Base-by-base conservation (phyloP, 2,797 vertebrate species). In the Dryobates pubescens region DNA sequence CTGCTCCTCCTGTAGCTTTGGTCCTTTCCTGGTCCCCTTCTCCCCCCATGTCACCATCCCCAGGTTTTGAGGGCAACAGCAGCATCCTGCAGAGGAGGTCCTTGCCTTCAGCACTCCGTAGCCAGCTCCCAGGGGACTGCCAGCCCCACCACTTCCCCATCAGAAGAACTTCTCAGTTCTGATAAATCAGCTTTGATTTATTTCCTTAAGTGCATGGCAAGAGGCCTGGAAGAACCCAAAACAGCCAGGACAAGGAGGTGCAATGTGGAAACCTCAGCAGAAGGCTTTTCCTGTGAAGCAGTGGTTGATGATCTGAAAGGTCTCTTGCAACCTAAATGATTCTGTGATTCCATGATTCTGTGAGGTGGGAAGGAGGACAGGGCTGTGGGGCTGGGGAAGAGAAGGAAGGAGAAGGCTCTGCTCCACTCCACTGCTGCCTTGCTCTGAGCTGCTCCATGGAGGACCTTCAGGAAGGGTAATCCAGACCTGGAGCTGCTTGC, bases 41-140 rank as follows among this genome's bases (percentile, higher is more conserved):
- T 56, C 8, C 54, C n/a, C 34, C 32, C 8, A 1, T 12, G 24
- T 16, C 13, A 38, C 23, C 16, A 29, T 54, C 53, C 27, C 53
- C 27, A 54, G 22, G 58, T 23, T 13, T 32, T 24, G 32, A 14
- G 13, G 5, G 36, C 11, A 4, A 36, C n/a, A 59, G n/a, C 9
- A 22, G 14, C 15, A 14, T 32, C 71, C 49, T 5, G 2, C n/a
- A 27, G 53, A 47, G 53, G 18, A 45, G n/a, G 29, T 47, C 57
- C 57, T 23, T 17, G 26, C 17, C 30, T n/a, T 18, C 56, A 13
- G 19, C 18, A 1, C 30, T 26, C 23, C 19, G 17, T 36, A 8
- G 14, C 15, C 41, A 34, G 34, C 57, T 47, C 29, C 43, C 8
- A 0, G 0, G 0, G 47, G 30, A 51, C 59, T 2, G 7, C 32